phyloP scores from a whole-genome alignment of 92 coral and sea anemone genomes.

The Micromussa lordhowensis region DNA sequence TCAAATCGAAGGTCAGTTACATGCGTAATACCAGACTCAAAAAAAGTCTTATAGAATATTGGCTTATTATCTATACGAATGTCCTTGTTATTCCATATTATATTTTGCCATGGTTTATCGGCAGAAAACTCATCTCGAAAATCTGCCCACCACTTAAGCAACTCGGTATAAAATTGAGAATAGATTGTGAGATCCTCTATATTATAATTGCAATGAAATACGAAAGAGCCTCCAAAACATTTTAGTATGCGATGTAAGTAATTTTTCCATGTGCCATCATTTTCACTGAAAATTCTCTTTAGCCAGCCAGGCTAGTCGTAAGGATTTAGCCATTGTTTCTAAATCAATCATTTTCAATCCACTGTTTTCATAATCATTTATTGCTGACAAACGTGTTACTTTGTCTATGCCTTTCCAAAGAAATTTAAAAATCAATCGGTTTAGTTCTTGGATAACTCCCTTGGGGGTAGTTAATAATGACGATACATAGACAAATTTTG shows the following conservation, averaged over 20 bases:
- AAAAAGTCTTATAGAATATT: background rate
- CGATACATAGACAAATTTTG: no score
- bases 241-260: background rate
- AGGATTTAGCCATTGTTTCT: conserved; percentile 1
- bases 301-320: conserved; percentile 21
- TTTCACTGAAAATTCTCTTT: background rate
- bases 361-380: no score
- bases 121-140: background rate
- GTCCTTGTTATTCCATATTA: no score
- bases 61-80: no score
- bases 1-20: background rate
- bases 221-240: background rate
- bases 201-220: no score
- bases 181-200: background rate
- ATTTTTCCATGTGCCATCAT: no score
- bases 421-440: no score
- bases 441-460: no score
- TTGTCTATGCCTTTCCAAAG: no score
- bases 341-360: no score
- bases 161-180: background rate
- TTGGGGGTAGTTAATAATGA: no score
- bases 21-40: background rate
- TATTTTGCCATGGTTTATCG: conserved; percentile 3
- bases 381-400: no score
- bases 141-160: conserved; percentile 10